A percentile compares a stretch with the other conserved stretches of the same genome.
phyloP scores from a whole-genome alignment of 2,113 vertebrate species.

The Sardina pilchardus region DNA sequence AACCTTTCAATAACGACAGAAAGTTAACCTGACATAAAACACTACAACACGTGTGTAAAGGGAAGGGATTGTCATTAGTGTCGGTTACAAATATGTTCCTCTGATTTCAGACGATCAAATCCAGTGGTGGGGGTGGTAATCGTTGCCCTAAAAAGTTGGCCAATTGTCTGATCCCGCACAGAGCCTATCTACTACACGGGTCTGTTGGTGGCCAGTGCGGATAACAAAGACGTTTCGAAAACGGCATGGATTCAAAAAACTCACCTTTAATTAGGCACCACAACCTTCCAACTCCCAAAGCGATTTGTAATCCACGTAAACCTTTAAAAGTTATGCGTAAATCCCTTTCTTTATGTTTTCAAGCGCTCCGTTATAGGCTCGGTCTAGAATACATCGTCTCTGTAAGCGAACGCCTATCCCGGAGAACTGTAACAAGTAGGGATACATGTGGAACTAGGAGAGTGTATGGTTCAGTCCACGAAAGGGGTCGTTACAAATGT shows the following conservation, averaged over 20 bases:
- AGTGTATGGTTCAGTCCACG: slow-evolving; percentile 37
- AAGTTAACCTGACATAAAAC: not conserved
- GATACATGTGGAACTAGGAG: slow-evolving; percentile 64
- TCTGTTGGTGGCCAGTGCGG: not conserved
- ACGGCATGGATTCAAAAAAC: not conserved
- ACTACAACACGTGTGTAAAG: not conserved
- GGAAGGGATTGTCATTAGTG: not conserved
- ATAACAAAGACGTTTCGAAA: not conserved
- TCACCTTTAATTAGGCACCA: not conserved
- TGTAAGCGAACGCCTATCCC: slow-evolving; percentile 47
- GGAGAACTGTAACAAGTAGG: slow-evolving; percentile 44
- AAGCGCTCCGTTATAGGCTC: not conserved
- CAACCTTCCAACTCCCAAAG: not conserved
- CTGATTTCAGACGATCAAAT: not conserved
- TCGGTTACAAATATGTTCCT: not conserved
- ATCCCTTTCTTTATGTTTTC: not conserved
- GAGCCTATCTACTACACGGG: not conserved
- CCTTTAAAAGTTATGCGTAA: not conserved
- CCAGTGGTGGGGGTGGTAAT: not conserved
- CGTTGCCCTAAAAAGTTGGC: not conserved
- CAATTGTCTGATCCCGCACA: not conserved
- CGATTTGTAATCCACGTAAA: not conserved
- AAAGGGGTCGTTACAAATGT: slow-evolving; percentile 14
- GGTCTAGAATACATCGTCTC: slow-evolving; percentile 31
- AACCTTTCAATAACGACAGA: not conserved